A percentile compares a stretch with the other conserved stretches of the same genome.
Conservation (phyloP, 2,888 invertebrate genomes). For the Phytoseiulus persimilis region DNA sequence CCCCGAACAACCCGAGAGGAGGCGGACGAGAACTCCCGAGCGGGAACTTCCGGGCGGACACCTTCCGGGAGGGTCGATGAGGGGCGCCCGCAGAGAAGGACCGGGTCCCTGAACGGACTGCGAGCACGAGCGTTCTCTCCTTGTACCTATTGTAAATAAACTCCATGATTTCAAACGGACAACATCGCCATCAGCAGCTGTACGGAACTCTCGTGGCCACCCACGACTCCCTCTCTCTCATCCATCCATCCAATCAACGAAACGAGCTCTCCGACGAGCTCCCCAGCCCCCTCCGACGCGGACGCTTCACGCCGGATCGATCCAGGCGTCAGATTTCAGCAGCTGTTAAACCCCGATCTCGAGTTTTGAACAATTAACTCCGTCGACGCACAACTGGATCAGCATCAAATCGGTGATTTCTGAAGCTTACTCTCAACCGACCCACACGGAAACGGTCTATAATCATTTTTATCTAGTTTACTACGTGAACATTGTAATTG, state of each 20-base stretch:
- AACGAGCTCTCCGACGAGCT: background rate
- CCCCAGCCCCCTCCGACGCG: background rate
- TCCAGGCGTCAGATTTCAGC: background rate
- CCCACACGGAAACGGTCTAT: background rate
- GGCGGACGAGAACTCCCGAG: too few relatives aligned
- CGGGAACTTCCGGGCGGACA: too few relatives aligned
- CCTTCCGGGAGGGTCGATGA: background rate
- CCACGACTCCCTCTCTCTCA: background rate
- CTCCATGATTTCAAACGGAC: background rate
- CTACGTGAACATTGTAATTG: background rate
- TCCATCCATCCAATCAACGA: background rate
- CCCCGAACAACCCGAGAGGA: too few relatives aligned
- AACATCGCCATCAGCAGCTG: background rate
- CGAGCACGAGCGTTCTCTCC: background rate
- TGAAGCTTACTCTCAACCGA: background rate
- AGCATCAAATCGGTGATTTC: background rate
- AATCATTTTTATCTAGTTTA: background rate
- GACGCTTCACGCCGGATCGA: background rate
- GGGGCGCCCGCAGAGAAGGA: background rate
- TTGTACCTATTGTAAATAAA: background rate
- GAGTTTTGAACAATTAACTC: background rate
- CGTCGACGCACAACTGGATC: background rate
- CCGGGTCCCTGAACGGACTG: background rate
- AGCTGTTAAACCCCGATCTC: background rate
- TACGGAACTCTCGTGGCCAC: background rate